Percentiles rank a stretch among this genome's conserved stretches.
phyloP scores from a whole-genome alignment of 2,113 vertebrate genomes.

The Perca flavescens region DNA sequence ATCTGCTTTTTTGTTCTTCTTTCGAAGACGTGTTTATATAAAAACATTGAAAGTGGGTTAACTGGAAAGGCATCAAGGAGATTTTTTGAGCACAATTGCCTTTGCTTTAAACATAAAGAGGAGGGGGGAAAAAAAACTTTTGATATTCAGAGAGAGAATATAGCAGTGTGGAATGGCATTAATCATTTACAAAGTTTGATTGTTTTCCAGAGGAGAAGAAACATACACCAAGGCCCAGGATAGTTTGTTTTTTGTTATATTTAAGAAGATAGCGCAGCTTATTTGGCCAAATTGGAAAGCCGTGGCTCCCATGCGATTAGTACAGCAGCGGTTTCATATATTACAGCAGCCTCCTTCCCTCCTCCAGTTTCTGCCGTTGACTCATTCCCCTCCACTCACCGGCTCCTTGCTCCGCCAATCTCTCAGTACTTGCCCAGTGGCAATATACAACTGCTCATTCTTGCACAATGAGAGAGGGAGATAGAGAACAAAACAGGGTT shows the following conservation, averaged over 20 bases:
- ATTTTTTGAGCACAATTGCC: conserved; percentile 83
- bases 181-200: conserved; percentile 87
- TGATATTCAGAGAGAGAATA: conserved; percentile 84
- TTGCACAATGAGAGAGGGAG: conserved; percentile 84
- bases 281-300: conserved; percentile 84
- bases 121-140: conserved; percentile 50
- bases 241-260: conserved; percentile 83
- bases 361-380: conserved; percentile 65
- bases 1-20: conserved; percentile 60
- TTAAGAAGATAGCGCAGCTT: conserved; percentile 78
- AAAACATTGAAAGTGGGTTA: conserved; percentile 84
- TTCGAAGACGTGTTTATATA: conserved; percentile 77
- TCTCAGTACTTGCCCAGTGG: conserved; percentile 93
- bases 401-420: conserved; percentile 86
- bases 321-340: conserved; percentile 75
- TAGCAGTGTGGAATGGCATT: conserved; percentile 78
- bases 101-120: conserved; percentile 80
- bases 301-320: conserved; percentile 81
- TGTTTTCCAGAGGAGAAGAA: conserved; percentile 85
- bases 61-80: conserved; percentile 85
- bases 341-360: conserved; percentile 74
- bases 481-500: conserved; percentile 85
- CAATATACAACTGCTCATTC: conserved; percentile 94
- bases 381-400: conserved; percentile 89
- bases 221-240: conserved; percentile 81